phyloP scores from a whole-genome alignment of 2,113 vertebrate species.

The Scytalopus superciliaris region DNA sequence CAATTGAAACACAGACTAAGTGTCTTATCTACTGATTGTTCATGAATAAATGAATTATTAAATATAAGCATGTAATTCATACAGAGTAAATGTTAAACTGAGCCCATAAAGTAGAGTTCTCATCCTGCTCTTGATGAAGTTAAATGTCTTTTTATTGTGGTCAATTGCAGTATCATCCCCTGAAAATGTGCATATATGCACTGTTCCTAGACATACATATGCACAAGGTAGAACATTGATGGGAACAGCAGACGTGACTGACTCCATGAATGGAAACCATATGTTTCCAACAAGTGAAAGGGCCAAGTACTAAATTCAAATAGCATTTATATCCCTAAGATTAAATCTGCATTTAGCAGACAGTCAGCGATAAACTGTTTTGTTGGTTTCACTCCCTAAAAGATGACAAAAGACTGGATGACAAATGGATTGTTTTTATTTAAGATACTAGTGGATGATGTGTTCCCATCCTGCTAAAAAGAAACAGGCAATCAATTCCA shows the following conservation, averaged over 20 bases:
- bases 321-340: not conserved
- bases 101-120: not conserved
- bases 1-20: not conserved
- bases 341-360: not conserved
- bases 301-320: not conserved
- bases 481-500: not conserved
- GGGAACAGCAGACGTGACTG: not conserved
- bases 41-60: slow-evolving; percentile 33
- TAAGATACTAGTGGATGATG: not conserved
- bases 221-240: not conserved
- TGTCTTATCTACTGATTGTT: not conserved
- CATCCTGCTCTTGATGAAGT: not conserved
- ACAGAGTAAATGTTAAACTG: not conserved
- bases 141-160: not conserved
- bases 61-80: not conserved
- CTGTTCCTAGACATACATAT: not conserved
- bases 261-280: not conserved
- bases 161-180: not conserved
- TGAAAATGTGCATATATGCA: not conserved
- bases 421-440: not conserved
- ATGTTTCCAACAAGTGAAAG: not conserved
- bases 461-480: not conserved
- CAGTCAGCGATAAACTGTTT: not conserved
- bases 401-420: not conserved
- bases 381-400: not conserved